These are phyloP conservation scores for Phaetusa simplex DNA, from an alignment of 2,113 vertebrate genomes.

Conservation along the genomic window DNA sequence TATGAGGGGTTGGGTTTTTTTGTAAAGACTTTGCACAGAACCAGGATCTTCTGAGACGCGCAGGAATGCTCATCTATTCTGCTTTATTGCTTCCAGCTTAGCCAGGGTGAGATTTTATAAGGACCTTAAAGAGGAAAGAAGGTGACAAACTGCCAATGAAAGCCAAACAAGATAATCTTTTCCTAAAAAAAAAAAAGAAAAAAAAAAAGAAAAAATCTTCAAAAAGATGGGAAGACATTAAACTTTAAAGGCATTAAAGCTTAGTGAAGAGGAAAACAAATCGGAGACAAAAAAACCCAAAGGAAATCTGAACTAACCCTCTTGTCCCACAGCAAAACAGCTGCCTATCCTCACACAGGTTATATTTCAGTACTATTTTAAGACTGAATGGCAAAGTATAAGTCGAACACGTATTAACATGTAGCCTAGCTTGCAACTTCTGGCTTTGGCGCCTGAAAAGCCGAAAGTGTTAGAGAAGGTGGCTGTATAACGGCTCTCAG, in stretches of 20 bases:
- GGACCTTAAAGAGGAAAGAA: background rate
- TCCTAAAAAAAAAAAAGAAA: background rate
- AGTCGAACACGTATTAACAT: background rate
- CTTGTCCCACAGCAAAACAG: background rate
- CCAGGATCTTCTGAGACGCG: background rate
- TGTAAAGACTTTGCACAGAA: background rate
- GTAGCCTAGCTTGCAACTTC: background rate
- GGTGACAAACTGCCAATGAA: background rate
- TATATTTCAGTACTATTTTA: background rate
- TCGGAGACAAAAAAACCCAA: background rate
- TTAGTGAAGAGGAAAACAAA: background rate
- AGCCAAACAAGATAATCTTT: background rate
- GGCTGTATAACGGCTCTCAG: fast-evolving
- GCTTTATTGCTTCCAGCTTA: background rate
- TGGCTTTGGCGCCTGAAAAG: background rate
- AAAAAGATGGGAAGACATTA: background rate
- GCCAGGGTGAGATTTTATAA: background rate
- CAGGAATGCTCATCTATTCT: background rate
- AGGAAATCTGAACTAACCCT: background rate
- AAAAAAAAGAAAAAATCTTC: background rate
- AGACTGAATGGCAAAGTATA: background rate
- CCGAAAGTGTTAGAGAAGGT: background rate
- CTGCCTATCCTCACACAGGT: background rate
- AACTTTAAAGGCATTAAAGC: background rate
- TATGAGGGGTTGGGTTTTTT: background rate